Evolutionary conservation across 2,888 invertebrate species (phyloP).

Genomic region (Oxycera nigricornis): DNA sequence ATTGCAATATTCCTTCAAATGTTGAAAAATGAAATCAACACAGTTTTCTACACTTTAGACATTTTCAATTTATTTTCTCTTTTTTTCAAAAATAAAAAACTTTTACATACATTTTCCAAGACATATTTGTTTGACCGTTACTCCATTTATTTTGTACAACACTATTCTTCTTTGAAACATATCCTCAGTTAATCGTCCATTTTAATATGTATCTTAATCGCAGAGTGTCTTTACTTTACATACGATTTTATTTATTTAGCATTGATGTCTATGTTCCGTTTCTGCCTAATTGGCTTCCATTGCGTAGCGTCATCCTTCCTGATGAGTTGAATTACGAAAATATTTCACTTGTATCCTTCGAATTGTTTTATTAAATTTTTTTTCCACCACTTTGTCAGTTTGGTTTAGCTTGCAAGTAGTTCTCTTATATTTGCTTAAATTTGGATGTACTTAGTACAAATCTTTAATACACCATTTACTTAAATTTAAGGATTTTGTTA

Average conservation of each 20-base stretch:
- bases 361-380: constrained; percentile 20
- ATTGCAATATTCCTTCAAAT: too few species aligned
- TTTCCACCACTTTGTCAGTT: constrained; percentile 17
- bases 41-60: background rate
- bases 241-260: constrained; percentile 3
- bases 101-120: constrained; percentile 38
- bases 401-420: too few species aligned
- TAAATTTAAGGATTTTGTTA: constrained; percentile 24
- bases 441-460: constrained; percentile 46
- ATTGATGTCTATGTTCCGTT: background rate
- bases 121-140: constrained; percentile 31
- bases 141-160: constrained; percentile 30
- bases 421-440: background rate
- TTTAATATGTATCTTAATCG: background rate
- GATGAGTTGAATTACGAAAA: constrained; percentile 26
- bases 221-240: background rate
- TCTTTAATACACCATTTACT: constrained; percentile 37
- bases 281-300: background rate
- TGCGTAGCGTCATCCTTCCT: background rate
- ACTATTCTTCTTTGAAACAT: constrained; percentile 15
- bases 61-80: constrained; percentile 30
- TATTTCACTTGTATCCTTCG: constrained; percentile 25
- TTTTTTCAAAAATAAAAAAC: constrained; percentile 38
- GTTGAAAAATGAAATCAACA: background rate
- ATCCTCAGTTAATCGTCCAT: background rate